phyloP scores from a whole-genome alignment of 1,140 invertebrate genomes.

The Microplitis demolitor region DNA sequence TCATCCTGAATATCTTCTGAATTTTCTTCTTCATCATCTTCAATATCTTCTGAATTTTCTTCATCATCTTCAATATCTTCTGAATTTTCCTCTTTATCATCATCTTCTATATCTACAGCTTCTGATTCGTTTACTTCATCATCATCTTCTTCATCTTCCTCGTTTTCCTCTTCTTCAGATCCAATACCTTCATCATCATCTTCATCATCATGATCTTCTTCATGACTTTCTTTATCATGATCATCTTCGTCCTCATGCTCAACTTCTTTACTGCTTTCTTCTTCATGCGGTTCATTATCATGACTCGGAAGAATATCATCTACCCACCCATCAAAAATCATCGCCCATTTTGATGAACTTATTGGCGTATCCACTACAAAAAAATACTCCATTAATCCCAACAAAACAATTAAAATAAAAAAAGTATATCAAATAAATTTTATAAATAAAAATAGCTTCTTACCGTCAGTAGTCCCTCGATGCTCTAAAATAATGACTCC shows the following conservation, averaged over 20 bases:
- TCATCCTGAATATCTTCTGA: slow-evolving; percentile 41
- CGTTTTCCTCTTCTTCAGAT: slow-evolving; percentile 12
- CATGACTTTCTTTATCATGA: slow-evolving; percentile 35
- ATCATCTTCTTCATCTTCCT: slow-evolving; percentile 28
- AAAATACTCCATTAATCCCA: not conserved
- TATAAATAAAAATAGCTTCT: slow-evolving; percentile 49
- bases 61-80: slow-evolving; percentile 43
- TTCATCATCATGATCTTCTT: slow-evolving; percentile 37
- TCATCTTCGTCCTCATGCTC: slow-evolving; percentile 41
- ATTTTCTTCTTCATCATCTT: slow-evolving; percentile 46
- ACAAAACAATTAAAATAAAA: not conserved
- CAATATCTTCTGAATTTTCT: slow-evolving; percentile 43
- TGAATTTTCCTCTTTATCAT: slow-evolving; percentile 18
- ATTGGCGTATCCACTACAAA: slow-evolving; percentile 73
- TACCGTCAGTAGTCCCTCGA: slow-evolving; percentile 76
- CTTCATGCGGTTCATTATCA: slow-evolving; percentile 58
- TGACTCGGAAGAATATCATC: slow-evolving; percentile 64
- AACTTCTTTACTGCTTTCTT: slow-evolving; percentile 39
- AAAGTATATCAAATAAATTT: not conserved
- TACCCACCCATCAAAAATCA: slow-evolving; percentile 78
- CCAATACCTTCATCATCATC: slow-evolving; percentile 20
- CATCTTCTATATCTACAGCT: slow-evolving; percentile 35
- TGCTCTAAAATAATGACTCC: slow-evolving; percentile 80
- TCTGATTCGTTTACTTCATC: not conserved
- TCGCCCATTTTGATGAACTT: slow-evolving; percentile 73